These are phyloP conservation scores for Apostichopus californicus DNA, from an alignment of 35 echinoderm and acorn worm species.

Conservation along the genomic window DNA sequence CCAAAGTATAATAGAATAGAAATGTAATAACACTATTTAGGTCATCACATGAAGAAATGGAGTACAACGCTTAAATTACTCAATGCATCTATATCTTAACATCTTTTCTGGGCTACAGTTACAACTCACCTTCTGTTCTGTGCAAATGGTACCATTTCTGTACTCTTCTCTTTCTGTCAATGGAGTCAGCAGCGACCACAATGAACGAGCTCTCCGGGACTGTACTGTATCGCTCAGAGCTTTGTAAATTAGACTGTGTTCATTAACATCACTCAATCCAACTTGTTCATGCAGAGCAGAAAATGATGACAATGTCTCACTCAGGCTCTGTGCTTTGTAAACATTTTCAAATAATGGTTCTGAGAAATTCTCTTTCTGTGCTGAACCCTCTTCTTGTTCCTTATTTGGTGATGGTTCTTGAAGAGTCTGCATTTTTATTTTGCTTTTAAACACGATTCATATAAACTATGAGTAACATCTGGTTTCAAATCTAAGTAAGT, in stretches of 20 bases:
- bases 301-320: slow-evolving; percentile 4
- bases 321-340: slow-evolving; percentile 21
- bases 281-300: slow-evolving; percentile 18
- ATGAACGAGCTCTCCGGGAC: slow-evolving; percentile 7
- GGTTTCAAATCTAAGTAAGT: no score
- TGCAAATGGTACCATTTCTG: slow-evolving; percentile 12
- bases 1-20: no score
- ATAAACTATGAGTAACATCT: no score
- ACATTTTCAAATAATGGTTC: slow-evolving; percentile 17
- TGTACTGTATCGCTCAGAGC: slow-evolving; percentile 6
- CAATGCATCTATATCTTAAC: no score
- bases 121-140: slow-evolving; percentile 7
- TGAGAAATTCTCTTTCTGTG: slow-evolving; percentile 35
- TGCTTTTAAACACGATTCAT: no score
- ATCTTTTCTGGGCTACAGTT: background rate
- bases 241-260: background rate
- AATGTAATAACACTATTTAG: no score
- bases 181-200: slow-evolving; percentile 27
- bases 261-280: background rate
- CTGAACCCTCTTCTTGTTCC: background rate
- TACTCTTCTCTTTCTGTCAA: slow-evolving; percentile 35
- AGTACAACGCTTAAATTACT: background rate
- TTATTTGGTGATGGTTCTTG: background rate
- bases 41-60: background rate
- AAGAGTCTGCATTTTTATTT: background rate